Conservation (phyloP, 1,140 invertebrate species). For the Lasioglossum baleicum region DNA sequence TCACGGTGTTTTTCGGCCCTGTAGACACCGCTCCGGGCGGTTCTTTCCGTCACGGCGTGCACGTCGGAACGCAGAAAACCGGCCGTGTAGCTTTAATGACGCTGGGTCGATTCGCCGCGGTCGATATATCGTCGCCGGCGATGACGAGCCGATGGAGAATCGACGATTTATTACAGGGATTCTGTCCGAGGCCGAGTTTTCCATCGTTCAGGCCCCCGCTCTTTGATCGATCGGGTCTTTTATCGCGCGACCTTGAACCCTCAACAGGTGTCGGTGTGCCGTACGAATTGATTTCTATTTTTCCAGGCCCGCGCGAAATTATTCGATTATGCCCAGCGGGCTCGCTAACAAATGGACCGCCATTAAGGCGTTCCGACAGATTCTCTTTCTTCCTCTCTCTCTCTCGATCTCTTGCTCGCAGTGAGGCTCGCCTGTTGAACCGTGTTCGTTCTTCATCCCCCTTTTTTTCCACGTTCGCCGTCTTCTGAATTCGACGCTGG, state of each 20-base stretch:
- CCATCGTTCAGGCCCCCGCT: conserved; percentile 8
- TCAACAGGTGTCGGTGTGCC: conserved; percentile 32
- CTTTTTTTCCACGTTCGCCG: not conserved
- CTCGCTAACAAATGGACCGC: conserved; percentile 22
- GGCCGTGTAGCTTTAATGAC: conserved; percentile 53
- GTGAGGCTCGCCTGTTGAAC: not conserved
- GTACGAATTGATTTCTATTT: conserved; percentile 47
- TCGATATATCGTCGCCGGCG: conserved; percentile 61
- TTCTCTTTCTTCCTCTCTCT: too few relatives aligned
- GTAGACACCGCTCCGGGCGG: not conserved
- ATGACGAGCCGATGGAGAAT: conserved; percentile 57
- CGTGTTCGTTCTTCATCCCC: not conserved
- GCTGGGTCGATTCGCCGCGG: conserved; percentile 49
- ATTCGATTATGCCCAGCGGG: conserved; percentile 15
- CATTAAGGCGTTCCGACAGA: conserved; percentile 6
- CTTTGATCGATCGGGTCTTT: conserved; percentile 34
- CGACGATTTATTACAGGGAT: conserved; percentile 58
- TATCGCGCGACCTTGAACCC: conserved; percentile 48
- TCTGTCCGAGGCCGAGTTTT: conserved; percentile 32
- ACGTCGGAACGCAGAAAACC: conserved; percentile 29
- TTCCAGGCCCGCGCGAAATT: conserved; percentile 26
- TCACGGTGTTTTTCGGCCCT: conserved; percentile 18
- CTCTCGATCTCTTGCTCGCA: too few relatives aligned
- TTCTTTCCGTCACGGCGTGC: conserved; percentile 3
- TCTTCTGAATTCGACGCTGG: not conserved